These are phyloP conservation scores for Molorchus minor DNA, from an alignment of 2,888 invertebrate species.

Conservation along the genomic window DNA sequence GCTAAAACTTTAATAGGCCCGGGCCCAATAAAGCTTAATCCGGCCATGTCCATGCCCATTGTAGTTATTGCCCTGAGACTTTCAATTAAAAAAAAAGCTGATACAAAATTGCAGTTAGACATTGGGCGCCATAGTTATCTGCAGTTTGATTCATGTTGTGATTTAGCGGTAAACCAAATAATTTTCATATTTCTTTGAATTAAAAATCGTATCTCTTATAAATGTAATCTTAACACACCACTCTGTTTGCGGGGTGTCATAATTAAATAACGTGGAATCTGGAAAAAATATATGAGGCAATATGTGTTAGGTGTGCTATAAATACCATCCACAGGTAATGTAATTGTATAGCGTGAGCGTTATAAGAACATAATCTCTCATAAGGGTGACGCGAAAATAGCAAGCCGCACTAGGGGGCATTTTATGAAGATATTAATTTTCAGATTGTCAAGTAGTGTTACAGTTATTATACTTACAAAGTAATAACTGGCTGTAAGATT, in stretches of 20 bases:
- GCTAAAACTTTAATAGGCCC: no score
- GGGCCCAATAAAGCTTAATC: no score
- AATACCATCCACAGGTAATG: conserved; percentile 50
- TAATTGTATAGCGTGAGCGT: conserved; percentile 46
- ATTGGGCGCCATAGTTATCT: no score
- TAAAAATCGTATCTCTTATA: no score
- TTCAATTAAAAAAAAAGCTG: no score
- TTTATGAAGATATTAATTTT: conserved; percentile 65
- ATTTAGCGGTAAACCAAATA: no score
- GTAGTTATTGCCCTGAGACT: no score
- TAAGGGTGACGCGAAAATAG: conserved; percentile 59
- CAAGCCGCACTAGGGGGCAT: conserved; percentile 59
- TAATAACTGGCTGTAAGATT: conserved; percentile 62
- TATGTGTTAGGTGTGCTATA: conserved; percentile 18
- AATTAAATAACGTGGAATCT: conserved; percentile 10
- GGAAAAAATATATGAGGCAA: conserved; percentile 19
- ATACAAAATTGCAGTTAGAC: no score
- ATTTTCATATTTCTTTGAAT: no score
- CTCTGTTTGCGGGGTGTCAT: neutral
- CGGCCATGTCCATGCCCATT: no score
- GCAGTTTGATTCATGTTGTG: no score
- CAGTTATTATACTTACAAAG: conserved; percentile 63
- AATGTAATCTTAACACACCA: no score
- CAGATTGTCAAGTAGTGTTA: conserved; percentile 63
- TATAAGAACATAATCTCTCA: conserved; percentile 61